Base-by-base conservation (phyloP, 92 coral and sea anemone genomes). In the Nematostella vectensis region DNA sequence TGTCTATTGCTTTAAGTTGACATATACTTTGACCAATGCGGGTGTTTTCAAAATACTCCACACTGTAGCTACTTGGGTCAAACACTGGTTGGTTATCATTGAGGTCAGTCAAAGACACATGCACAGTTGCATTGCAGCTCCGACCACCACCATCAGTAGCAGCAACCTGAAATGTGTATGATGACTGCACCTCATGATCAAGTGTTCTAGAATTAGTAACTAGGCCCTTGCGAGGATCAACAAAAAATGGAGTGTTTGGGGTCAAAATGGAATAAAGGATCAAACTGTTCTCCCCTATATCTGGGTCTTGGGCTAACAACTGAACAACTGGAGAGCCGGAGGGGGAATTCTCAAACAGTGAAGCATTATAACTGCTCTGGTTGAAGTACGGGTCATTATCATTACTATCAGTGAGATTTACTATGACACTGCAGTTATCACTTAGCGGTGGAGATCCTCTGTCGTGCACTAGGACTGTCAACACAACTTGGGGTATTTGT, bases 141-240 rank as follows among this genome's bases (percentile, higher is more conserved):
- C 83, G 62, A 8, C 85, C 94, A 24, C 88, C 99, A 0, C 95
- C 99, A 38, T 93, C 99, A 12, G 71, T 60, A 9, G 99, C 99
- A 48, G 71, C 39, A 29, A 76, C 85, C 55, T 48, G 67, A 28
- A 93, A 55, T 15, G 53, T 16, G 58, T 82, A 93, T 4, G 27
- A 42, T 9, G 81, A 37, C 45, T 63, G 60, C 2, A 15, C 50
- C 67, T 93, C 99, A 52, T 69, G 78, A 54, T 93, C 99, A 15
- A 93, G 52, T 27, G 48, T 29, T 42, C 76, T 73, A 47, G 82
- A 28, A 3, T 79, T 78, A 18, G 75, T 57, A 3, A 93, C 50
- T n/a, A 62, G 16, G 12, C 99, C 99, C 54, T 70, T 77, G 38
- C 22, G 42, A n/a, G 67, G 60, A 29, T 83, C 51, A 12, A 93